Conservation (phyloP, 2,797 vertebrate genomes). For the Xyrichtys novacula region DNA sequence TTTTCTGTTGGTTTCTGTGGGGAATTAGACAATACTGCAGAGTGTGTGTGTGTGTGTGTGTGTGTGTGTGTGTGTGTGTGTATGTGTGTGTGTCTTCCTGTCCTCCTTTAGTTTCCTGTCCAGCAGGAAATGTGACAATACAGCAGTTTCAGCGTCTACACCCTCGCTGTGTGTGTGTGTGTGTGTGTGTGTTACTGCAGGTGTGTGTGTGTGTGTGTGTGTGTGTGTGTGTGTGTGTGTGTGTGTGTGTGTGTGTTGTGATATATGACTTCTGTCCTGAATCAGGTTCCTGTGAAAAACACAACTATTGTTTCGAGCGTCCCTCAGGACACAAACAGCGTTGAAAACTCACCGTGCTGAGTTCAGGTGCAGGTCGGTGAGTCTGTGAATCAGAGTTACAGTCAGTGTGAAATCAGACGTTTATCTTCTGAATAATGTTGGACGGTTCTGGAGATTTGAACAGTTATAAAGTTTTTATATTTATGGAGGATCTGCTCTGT, state of each 20-base stretch:
- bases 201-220: constrained; percentile 5
- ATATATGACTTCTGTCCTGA: constrained; percentile 61
- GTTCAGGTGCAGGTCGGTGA: constrained; percentile 41
- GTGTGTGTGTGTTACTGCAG: constrained; percentile 1
- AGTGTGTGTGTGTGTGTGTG: constrained; percentile 10
- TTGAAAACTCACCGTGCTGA: constrained; percentile 14
- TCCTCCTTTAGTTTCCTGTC: constrained; percentile 59
- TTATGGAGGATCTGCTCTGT: too few relatives aligned
- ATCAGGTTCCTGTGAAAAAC: constrained; percentile 51
- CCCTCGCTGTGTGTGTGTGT: constrained; percentile 12
- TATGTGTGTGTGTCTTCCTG: constrained; percentile 35
- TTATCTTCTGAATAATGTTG: too few relatives aligned
- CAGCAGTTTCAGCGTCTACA: constrained; percentile 46
- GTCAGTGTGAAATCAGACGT: constrained; percentile 16
- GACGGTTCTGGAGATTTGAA: too few relatives aligned
- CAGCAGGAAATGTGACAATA: constrained; percentile 63
- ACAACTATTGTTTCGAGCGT: constrained; percentile 60
- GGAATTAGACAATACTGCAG: constrained; percentile 31
- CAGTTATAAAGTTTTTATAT: too few relatives aligned
- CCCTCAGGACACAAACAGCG: constrained; percentile 37
- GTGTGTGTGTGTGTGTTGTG: constrained; percentile 27
- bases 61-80: constrained; percentile 15
- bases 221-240: constrained; percentile 2
- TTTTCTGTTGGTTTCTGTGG: constrained; percentile 7
- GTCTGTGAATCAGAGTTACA: not conserved